These are phyloP conservation scores for Drosophila sordidapex DNA, from an alignment of 2,888 invertebrate genomes.

Conservation along the genomic window DNA sequence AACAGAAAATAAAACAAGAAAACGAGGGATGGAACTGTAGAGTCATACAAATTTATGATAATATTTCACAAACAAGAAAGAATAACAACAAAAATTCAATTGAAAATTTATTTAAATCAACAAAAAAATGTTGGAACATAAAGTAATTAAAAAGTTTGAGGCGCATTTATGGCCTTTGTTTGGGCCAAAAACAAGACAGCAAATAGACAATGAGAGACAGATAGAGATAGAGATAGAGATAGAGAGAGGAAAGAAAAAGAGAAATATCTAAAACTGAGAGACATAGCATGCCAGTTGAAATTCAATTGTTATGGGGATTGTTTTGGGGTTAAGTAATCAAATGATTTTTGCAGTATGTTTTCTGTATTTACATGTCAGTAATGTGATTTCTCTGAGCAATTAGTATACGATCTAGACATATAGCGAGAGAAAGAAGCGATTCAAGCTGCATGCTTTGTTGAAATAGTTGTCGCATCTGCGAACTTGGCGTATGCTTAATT, in stretches of 20 bases:
- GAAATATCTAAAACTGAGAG: conserved; percentile 25
- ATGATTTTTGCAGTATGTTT: conserved; percentile 7
- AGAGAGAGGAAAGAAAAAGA: not conserved
- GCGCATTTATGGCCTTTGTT: conserved; percentile 72
- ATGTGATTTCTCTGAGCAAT: not conserved
- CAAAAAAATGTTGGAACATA: conserved; percentile 59
- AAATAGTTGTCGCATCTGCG: conserved; percentile 45
- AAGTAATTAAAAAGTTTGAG: conserved; percentile 77
- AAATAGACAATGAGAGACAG: conserved; percentile 9
- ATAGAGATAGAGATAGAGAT: too few relatives aligned
- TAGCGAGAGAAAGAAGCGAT: not conserved
- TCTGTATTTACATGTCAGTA: not conserved
- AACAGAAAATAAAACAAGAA: conserved; percentile 25
- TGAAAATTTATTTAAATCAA: conserved; percentile 73
- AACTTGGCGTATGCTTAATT: conserved; percentile 72
- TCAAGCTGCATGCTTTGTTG: conserved; percentile 25
- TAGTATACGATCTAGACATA: not conserved
- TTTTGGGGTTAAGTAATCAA: conserved; percentile 54
- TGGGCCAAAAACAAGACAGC: conserved; percentile 25
- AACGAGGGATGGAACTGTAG: conserved; percentile 16
- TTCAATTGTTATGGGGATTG: conserved; percentile 54
- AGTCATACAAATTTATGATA: conserved; percentile 74
- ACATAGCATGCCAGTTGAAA: conserved; percentile 39
- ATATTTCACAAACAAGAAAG: conserved; percentile 59
- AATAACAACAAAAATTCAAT: conserved; percentile 43